Evolutionary conservation across 2,888 invertebrate genomes (phyloP).

Genomic region (Rhamphomyia laevipes): DNA sequence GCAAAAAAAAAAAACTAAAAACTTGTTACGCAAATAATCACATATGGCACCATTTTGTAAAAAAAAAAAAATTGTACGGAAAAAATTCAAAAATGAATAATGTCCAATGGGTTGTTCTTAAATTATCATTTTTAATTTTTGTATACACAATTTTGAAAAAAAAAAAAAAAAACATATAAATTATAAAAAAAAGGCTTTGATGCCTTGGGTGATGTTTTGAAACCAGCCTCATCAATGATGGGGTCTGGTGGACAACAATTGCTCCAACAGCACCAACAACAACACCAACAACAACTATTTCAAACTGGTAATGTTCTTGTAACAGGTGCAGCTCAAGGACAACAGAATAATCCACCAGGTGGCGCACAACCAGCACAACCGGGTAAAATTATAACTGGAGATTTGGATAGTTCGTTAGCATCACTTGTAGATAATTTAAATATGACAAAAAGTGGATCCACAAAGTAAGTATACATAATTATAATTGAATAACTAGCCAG

Average conservation of each 20-base stretch:
- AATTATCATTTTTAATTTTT: no score
- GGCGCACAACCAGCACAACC: conserved; percentile 38
- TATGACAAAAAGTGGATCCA: conserved; percentile 60
- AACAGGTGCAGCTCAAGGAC: conserved; percentile 26
- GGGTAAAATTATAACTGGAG: conserved; percentile 77
- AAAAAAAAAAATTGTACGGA: no score
- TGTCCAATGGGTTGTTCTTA: no score
- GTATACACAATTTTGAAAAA: conserved; percentile 5
- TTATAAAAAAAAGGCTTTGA: conserved; percentile 48
- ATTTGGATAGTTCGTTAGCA: conserved; percentile 87
- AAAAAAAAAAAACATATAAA: conserved; percentile 10
- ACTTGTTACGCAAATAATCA: no score
- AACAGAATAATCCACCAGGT: conserved; percentile 35
- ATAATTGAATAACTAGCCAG: no score
- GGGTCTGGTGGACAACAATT: conserved; percentile 19
- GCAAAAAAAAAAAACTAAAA: no score
- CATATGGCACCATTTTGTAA: no score
- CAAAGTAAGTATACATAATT: conserved; percentile 35
- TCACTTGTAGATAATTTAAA: conserved; percentile 86
- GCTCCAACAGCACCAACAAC: conserved; percentile 21
- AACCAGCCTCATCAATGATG: conserved; percentile 40
- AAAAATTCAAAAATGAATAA: no score
- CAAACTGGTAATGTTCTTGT: conserved; percentile 20
- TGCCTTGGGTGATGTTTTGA: conserved; percentile 59
- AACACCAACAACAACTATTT: conserved; percentile 20